Percentiles rank a stretch among this genome's conserved stretches.
Evolutionary conservation across 2,888 invertebrate genomes (phyloP).

Genomic region (Oscheius sp.): DNA sequence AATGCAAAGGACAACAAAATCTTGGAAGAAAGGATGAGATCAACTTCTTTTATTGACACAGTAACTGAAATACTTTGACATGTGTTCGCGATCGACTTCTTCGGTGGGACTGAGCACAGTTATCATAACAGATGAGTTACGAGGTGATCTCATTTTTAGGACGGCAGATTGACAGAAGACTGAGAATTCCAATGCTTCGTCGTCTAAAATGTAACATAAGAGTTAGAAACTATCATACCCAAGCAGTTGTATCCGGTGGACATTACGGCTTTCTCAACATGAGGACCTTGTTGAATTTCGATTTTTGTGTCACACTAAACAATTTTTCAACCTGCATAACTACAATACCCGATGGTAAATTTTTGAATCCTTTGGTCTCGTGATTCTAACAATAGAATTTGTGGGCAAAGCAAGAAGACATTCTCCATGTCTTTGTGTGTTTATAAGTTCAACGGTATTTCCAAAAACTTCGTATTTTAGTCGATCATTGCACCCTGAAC

Average conservation of each 20-base stretch:
- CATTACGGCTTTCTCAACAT: not conserved
- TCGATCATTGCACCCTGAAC: not conserved
- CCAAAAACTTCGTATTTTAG: not conserved
- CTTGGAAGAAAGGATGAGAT: too few relatives aligned
- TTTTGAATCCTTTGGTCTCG: too few relatives aligned
- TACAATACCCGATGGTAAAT: not conserved
- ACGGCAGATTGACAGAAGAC: too few relatives aligned
- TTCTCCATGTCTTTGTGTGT: not conserved
- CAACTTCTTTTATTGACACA: too few relatives aligned
- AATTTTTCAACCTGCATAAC: not conserved
- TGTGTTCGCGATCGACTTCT: too few relatives aligned
- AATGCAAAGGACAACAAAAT: too few relatives aligned
- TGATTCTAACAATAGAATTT: not conserved
- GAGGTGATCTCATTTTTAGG: too few relatives aligned
- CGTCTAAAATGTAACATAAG: too few relatives aligned
- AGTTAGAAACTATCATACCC: not conserved
- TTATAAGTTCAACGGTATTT: not conserved
- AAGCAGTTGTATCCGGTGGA: not conserved
- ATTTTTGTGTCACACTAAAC: conserved; percentile 1
- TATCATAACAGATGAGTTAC: too few relatives aligned
- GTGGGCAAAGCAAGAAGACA: not conserved
- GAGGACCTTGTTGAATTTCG: conserved; percentile 8
- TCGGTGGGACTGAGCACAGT: too few relatives aligned
- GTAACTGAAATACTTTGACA: too few relatives aligned
- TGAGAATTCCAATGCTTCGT: too few relatives aligned